A percentile compares a stretch with the other conserved stretches of the same genome.
Evolutionary conservation across 2,888 invertebrate species (phyloP).

Genomic region (Heliconius charithonia): DNA sequence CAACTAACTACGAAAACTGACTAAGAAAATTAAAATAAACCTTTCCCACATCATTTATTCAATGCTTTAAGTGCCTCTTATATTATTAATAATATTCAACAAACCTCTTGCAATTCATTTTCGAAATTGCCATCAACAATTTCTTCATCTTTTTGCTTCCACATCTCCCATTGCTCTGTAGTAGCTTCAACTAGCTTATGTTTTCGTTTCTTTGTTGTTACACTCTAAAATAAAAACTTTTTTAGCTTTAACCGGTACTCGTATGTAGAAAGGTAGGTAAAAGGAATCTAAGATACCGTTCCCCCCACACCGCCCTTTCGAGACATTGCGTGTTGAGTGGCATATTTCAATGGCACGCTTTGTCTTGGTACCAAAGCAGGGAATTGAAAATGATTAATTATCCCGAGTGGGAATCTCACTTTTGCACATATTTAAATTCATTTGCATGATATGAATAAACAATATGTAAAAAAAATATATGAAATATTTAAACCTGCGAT

Average conservation of each 20-base stretch:
- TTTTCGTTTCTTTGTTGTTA: conserved; percentile 74
- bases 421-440: background rate
- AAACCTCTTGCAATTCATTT: conserved; percentile 85
- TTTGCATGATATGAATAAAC: background rate
- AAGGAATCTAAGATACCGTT: background rate
- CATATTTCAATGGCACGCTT: too few relatives aligned
- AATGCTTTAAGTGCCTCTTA: too few relatives aligned
- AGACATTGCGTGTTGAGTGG: background rate
- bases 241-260: background rate
- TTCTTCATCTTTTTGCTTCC: conserved; percentile 88
- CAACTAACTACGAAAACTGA: too few relatives aligned
- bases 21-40: too few relatives aligned
- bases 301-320: too few relatives aligned
- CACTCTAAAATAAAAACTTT: conserved; percentile 50
- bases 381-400: too few relatives aligned
- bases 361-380: too few relatives aligned
- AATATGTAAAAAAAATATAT: background rate
- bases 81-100: background rate
- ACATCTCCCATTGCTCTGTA: conserved; percentile 88
- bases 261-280: background rate
- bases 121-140: conserved; percentile 85
- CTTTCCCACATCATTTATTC: too few relatives aligned
- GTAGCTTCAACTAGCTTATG: conserved; percentile 70
- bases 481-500: conserved; percentile 57
- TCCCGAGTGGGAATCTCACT: background rate